Conservation (phyloP, 2,797 vertebrate genomes). For the Etheostoma perlongum region DNA sequence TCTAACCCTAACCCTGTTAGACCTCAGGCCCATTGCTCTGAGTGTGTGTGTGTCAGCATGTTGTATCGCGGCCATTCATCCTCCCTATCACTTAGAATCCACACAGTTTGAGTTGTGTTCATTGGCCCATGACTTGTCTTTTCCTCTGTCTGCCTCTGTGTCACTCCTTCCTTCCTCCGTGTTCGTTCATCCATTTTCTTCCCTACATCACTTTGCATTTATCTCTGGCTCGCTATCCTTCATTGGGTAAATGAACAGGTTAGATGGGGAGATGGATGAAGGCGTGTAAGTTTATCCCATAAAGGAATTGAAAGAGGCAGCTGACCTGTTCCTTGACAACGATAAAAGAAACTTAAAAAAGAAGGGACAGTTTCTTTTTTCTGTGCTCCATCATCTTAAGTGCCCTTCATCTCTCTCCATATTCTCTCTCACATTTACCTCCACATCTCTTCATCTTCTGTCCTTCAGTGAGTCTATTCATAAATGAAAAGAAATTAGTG, state of each 20-base stretch:
- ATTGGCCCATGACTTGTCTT: not conserved
- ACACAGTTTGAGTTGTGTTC: not conserved
- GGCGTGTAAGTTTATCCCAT: not conserved
- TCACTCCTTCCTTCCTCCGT: not conserved
- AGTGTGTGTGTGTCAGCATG: not conserved
- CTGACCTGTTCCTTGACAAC: conserved; percentile 40
- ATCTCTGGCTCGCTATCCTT: not conserved
- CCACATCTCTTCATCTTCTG: not conserved
- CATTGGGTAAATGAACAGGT: not conserved
- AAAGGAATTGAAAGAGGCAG: conserved; percentile 21
- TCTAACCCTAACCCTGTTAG: not conserved
- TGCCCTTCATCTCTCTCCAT: not conserved
- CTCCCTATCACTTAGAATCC: not conserved
- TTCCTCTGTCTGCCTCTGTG: not conserved
- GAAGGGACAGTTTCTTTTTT: not conserved
- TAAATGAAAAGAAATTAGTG: not conserved
- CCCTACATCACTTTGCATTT: conserved; percentile 28
- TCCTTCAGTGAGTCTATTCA: conserved; percentile 7
- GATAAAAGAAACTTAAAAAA: conserved; percentile 3
- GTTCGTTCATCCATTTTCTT: not conserved
- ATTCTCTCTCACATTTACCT: not conserved
- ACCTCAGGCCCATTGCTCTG: not conserved
- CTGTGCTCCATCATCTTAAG: not conserved
- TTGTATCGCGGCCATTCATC: not conserved
- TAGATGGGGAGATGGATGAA: not conserved